phyloP scores from a whole-genome alignment of 2,113 vertebrate genomes.

The Lophotis ruficrista region DNA sequence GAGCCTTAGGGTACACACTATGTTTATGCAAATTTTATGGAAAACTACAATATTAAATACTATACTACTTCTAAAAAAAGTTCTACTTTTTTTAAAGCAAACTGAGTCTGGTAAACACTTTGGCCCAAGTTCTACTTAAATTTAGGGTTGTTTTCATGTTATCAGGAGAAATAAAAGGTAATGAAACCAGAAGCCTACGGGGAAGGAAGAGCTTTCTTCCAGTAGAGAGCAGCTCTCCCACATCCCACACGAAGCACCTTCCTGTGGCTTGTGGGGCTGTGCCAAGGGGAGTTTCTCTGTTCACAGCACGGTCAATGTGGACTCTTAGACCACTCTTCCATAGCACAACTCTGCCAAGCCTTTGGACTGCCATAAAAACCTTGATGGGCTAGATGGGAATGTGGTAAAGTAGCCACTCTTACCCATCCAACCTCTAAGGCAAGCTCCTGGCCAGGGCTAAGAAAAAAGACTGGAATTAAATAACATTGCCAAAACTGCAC shows the following conservation, averaged over 20 bases:
- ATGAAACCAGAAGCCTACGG: neutral
- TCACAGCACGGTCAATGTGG: rapidly evolving
- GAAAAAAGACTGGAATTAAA: neutral
- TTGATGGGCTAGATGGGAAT: neutral
- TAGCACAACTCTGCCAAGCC: neutral
- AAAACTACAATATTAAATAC: neutral
- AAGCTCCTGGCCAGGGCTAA: neutral
- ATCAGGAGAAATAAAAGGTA: neutral
- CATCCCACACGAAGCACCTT: rapidly evolving
- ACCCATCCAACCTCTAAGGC: no score
- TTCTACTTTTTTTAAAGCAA: neutral
- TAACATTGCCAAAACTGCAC: neutral
- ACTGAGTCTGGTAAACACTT: neutral
- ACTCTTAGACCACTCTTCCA: no score
- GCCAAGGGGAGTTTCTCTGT: neutral
- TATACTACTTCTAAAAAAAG: no score
- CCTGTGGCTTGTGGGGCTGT: rapidly evolving
- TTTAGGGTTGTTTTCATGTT: neutral
- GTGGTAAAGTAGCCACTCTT: neutral
- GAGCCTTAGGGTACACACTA: neutral
- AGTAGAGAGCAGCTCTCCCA: neutral
- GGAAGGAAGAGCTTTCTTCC: neutral
- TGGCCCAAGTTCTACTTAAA: neutral
- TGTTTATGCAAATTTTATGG: neutral
- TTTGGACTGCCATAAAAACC: neutral